Evolutionary conservation across 1,140 invertebrate genomes (phyloP).

Genomic region (Nasonia giraulti): DNA sequence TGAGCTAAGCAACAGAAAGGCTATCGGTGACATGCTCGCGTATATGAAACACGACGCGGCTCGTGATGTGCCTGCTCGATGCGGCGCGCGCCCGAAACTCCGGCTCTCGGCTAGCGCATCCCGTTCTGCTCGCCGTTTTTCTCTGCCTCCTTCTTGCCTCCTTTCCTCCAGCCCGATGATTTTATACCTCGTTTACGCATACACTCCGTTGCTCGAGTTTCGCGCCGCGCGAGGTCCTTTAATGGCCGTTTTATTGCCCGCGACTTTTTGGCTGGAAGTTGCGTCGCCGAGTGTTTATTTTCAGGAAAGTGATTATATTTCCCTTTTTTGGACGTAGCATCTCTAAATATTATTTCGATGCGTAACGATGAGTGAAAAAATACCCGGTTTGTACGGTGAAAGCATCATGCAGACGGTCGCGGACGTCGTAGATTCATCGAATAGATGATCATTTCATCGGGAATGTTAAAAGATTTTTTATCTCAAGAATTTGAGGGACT

Average conservation of each 20-base stretch:
- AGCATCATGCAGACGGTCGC: no score
- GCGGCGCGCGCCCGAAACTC: constrained; percentile 9
- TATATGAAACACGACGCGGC: constrained; percentile 50
- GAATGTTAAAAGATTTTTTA: no score
- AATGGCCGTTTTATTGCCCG: neutral
- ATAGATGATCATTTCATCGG: no score
- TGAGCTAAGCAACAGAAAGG: constrained; percentile 38
- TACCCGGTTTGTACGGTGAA: no score
- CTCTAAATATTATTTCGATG: no score
- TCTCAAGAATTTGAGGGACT: no score
- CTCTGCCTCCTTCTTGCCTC: neutral
- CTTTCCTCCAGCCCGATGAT: neutral
- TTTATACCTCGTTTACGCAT: neutral
- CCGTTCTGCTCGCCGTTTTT: neutral
- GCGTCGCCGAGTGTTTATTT: no score
- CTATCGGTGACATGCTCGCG: constrained; percentile 53
- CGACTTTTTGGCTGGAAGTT: no score
- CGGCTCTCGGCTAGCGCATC: neutral
- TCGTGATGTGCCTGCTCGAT: constrained; percentile 50
- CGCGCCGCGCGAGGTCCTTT: neutral
- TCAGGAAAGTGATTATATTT: no score
- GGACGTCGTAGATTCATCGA: no score
- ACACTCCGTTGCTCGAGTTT: neutral
- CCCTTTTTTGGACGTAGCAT: no score
- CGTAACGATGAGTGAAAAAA: no score